A percentile compares a stretch with the other conserved stretches of the same genome.
phyloP scores from a whole-genome alignment of 1,140 invertebrate species.

The Chironomus tepperi region DNA sequence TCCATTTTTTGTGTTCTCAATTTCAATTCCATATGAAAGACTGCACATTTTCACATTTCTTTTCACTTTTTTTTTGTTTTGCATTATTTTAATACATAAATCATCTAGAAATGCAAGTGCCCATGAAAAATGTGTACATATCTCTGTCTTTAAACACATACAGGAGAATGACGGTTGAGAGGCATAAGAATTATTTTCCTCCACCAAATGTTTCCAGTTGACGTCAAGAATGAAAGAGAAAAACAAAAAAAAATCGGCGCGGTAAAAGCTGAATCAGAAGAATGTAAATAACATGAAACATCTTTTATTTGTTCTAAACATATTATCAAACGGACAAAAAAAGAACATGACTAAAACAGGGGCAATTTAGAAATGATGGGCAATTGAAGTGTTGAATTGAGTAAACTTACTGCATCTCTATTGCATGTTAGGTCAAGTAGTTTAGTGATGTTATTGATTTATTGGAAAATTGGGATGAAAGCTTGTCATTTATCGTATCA shows the following conservation, averaged over 20 bases:
- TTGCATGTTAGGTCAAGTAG: no score
- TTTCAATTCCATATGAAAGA: not conserved
- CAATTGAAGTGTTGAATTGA: no score
- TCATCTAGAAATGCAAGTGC: not conserved
- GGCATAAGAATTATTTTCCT: not conserved
- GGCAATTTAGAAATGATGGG: no score
- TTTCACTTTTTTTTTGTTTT: not conserved
- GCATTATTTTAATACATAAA: constrained; percentile 3
- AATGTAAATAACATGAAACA: not conserved
- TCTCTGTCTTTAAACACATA: not conserved
- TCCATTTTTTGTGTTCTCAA: not conserved
- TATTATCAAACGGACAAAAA: no score
- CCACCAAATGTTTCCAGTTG: constrained; percentile 1
- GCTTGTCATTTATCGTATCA: no score
- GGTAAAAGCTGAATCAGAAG: not conserved
- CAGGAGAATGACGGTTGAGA: not conserved
- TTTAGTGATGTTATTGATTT: no score
- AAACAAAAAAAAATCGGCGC: no score
- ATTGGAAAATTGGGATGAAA: no score
- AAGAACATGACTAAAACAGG: no score
- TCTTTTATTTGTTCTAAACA: constrained; percentile 1
- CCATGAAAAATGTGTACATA: not conserved
- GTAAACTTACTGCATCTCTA: no score
- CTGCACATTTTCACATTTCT: constrained; percentile 4
- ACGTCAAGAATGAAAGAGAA: not conserved